Conservation (phyloP, 2,113 vertebrate species). For the Strix uralensis region DNA sequence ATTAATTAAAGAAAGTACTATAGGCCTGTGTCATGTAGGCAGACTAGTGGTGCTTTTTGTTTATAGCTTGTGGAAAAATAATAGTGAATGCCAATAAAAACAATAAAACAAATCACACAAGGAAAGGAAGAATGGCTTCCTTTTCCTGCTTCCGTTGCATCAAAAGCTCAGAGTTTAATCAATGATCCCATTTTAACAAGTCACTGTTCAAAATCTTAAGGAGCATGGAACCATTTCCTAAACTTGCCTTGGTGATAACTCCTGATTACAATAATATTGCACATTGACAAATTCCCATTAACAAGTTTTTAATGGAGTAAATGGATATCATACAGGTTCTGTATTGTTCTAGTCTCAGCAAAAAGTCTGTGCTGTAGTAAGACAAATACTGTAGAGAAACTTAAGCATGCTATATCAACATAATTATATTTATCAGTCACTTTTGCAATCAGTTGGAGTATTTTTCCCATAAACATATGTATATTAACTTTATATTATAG, state of each 20-base stretch:
- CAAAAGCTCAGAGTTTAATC: neutral
- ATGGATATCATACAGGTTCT: neutral
- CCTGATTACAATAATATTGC: neutral
- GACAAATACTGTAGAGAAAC: neutral
- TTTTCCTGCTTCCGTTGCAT: neutral
- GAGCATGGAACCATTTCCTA: neutral
- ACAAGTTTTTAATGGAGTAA: neutral
- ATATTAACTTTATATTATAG: neutral
- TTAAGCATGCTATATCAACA: neutral
- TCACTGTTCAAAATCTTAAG: neutral
- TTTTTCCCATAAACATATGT: neutral
- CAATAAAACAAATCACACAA: neutral
- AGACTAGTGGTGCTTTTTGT: neutral
- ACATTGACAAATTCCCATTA: neutral
- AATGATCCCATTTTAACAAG: neutral
- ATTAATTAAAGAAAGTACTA: neutral
- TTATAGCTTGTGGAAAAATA: neutral
- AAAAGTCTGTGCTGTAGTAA: neutral
- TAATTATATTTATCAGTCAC: neutral
- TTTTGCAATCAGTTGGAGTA: neutral
- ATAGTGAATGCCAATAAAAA: neutral
- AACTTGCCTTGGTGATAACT: neutral
- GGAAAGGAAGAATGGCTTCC: neutral
- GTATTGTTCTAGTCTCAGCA: neutral
- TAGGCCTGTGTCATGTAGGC: neutral